Percentiles rank a stretch among this genome's conserved stretches.
These are phyloP conservation scores for Heliconius hewitsoni DNA, from an alignment of 1,140 invertebrate genomes.

Conservation along the genomic window DNA sequence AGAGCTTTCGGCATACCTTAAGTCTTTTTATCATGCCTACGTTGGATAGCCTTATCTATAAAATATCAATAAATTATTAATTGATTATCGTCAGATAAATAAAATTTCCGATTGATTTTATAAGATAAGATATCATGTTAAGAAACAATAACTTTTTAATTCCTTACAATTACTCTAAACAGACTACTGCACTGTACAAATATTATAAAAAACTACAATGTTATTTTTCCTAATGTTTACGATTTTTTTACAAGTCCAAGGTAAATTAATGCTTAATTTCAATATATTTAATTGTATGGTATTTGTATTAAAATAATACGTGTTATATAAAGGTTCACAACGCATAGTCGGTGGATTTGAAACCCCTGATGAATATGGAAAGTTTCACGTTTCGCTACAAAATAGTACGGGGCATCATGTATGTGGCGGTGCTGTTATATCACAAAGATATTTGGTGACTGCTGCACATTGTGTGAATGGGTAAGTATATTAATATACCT, in stretches of 20 bases:
- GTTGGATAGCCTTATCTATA: background rate
- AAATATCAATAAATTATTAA: slow-evolving; percentile 14
- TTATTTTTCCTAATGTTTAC: slow-evolving; percentile 19
- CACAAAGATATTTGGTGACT: slow-evolving; percentile 67
- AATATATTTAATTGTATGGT: background rate
- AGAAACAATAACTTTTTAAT: slow-evolving; percentile 19
- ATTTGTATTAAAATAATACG: background rate
- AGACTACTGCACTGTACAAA: background rate
- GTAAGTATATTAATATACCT: slow-evolving; percentile 39
- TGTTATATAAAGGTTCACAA: slow-evolving; percentile 18
- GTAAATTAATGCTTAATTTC: background rate
- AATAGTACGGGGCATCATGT: slow-evolving; percentile 67
- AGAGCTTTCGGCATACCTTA: background rate
- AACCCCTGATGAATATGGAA: slow-evolving; percentile 54
- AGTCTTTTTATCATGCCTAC: background rate
- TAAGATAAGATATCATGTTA: slow-evolving; percentile 8
- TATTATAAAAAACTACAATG: slow-evolving; percentile 13
- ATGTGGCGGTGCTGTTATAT: slow-evolving; percentile 78
- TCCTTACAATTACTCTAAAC: slow-evolving; percentile 10
- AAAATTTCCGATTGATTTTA: slow-evolving; percentile 20
- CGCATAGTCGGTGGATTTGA: slow-evolving; percentile 61
- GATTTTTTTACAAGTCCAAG: slow-evolving; percentile 11
- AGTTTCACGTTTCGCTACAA: slow-evolving; percentile 68
- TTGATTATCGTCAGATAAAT: slow-evolving; percentile 16
- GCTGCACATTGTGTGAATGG: slow-evolving; percentile 71